Evolutionary conservation across 2,113 vertebrate species (phyloP).

Genomic region (Bubo scandiacus): DNA sequence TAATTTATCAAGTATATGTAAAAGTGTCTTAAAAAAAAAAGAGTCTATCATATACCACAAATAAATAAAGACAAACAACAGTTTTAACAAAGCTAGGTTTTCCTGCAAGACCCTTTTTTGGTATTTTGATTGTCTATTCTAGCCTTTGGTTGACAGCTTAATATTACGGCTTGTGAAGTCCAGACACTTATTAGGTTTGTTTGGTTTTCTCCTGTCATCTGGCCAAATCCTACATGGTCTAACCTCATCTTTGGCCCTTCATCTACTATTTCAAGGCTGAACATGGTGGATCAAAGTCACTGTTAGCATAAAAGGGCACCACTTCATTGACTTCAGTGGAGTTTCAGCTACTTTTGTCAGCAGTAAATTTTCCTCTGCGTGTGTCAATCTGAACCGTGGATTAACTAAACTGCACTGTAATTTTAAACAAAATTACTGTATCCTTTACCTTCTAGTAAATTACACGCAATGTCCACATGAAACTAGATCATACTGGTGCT

Average conservation of each 20-base stretch:
- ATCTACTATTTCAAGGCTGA: constrained; percentile 62
- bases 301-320: constrained; percentile 28
- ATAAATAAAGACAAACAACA: constrained; percentile 86
- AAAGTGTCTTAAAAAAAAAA: constrained; percentile 78
- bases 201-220: constrained; percentile 37
- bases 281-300: constrained; percentile 31
- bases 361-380: background rate
- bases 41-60: constrained; percentile 79
- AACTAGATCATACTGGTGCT: constrained; percentile 56
- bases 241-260: constrained; percentile 64
- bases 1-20: constrained; percentile 84
- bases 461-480: constrained; percentile 65
- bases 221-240: constrained; percentile 15
- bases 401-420: constrained; percentile 75
- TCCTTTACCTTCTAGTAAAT: constrained; percentile 64
- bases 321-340: background rate
- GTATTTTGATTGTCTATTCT: constrained; percentile 75
- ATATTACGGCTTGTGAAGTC: constrained; percentile 68
- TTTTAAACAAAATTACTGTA: constrained; percentile 74
- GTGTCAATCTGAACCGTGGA: constrained; percentile 68
- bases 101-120: constrained; percentile 79
- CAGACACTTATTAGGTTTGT: constrained; percentile 60
- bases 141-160: constrained; percentile 81
- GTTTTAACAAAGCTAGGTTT: constrained; percentile 78
- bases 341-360: constrained; percentile 31